Conservation (phyloP, 2,888 invertebrate genomes). For the Neocrepidodera transversa region DNA sequence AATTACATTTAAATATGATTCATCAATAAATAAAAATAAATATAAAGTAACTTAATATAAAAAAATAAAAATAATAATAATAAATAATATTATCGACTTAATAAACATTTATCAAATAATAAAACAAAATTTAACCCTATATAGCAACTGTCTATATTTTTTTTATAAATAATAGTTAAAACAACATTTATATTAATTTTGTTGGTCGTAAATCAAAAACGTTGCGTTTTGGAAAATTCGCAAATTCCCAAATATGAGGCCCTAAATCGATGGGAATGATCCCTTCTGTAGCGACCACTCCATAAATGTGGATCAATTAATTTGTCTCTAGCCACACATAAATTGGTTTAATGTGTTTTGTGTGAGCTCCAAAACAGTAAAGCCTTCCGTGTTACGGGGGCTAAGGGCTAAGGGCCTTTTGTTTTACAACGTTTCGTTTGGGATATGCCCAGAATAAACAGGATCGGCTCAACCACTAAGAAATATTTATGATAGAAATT, state of each 20-base stretch:
- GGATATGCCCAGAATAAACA: background rate
- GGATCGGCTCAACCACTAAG: background rate
- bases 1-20: too few relatives aligned
- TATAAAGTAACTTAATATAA: too few relatives aligned
- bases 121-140: too few relatives aligned
- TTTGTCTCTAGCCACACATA: constrained; percentile 40
- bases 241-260: constrained; percentile 22
- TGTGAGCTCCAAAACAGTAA: constrained; percentile 27
- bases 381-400: constrained; percentile 20
- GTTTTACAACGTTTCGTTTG: constrained; percentile 32
- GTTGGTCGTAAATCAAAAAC: too few relatives aligned
- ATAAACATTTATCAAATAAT: too few relatives aligned
- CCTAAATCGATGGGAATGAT: constrained; percentile 28
- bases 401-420: constrained; percentile 25
- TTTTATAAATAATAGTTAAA: too few relatives aligned
- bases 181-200: too few relatives aligned
- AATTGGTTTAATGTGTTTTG: constrained; percentile 38
- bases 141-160: too few relatives aligned
- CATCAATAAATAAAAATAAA: too few relatives aligned
- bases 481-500: background rate
- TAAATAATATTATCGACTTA: too few relatives aligned
- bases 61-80: too few relatives aligned
- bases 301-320: constrained; percentile 38
- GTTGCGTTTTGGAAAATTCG: constrained; percentile 24
- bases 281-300: constrained; percentile 31